Percentiles rank a stretch among this genome's conserved stretches.
phyloP scores from a whole-genome alignment of 2,888 invertebrate species.

The Dynastes grantii region DNA sequence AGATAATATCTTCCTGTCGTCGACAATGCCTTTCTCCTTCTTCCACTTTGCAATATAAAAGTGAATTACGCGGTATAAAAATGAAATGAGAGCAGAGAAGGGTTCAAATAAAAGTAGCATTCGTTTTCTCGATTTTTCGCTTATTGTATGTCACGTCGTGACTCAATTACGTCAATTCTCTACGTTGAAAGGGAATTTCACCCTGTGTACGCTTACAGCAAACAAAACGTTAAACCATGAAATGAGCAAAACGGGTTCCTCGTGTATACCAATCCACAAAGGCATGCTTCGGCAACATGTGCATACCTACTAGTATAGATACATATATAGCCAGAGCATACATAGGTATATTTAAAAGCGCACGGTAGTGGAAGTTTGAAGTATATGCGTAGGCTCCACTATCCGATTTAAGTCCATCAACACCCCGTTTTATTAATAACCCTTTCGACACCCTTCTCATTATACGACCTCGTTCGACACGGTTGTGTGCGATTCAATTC shows the following conservation, averaged over 20 bases:
- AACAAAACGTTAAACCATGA: slow-evolving; percentile 51
- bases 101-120: slow-evolving; percentile 22
- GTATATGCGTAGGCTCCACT: slow-evolving; percentile 27
- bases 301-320: background rate
- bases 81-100: slow-evolving; percentile 7
- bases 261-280: slow-evolving; percentile 20
- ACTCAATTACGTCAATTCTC: slow-evolving; percentile 50
- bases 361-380: background rate
- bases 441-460: slow-evolving; percentile 50
- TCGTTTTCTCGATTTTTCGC: slow-evolving; percentile 49
- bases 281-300: slow-evolving; percentile 30
- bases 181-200: slow-evolving; percentile 49
- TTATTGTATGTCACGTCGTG: slow-evolving; percentile 50
- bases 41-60: no score
- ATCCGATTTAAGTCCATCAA: slow-evolving; percentile 47
- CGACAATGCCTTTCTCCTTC: no score
- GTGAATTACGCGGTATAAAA: no score
- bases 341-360: slow-evolving; percentile 6
- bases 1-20: no score
- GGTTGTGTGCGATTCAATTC: slow-evolving; percentile 42
- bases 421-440: slow-evolving; percentile 51
- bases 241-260: slow-evolving; percentile 50
- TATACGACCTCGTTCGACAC: slow-evolving; percentile 48
- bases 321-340: background rate
- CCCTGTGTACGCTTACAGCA: slow-evolving; percentile 48